phyloP scores from a whole-genome alignment of 2,888 invertebrate genomes.

The Sceliomorpha sp. region DNA sequence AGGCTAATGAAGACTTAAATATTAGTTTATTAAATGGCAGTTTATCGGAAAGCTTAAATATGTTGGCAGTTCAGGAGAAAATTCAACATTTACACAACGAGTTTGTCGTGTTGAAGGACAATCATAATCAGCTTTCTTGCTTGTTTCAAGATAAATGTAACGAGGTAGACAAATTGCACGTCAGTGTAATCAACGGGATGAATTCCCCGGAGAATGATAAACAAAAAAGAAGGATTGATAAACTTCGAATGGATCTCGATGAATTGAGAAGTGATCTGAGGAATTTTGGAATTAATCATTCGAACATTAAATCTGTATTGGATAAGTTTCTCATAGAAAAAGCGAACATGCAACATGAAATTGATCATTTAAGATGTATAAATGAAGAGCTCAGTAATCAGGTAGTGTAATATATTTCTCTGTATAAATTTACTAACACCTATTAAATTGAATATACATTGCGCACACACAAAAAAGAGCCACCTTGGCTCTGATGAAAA shows the following conservation, averaged over 20 bases:
- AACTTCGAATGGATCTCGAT: conserved; percentile 62
- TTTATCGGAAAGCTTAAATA: conserved; percentile 60
- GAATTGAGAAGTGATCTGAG: conserved; percentile 60
- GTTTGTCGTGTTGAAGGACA: conserved; percentile 63
- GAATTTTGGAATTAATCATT: conserved; percentile 51
- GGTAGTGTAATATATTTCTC: too few relatives aligned
- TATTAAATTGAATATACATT: too few relatives aligned
- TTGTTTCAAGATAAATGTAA: conserved; percentile 66
- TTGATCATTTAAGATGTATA: conserved; percentile 54
- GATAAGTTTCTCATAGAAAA: conserved; percentile 58
- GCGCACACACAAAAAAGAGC: too few relatives aligned
- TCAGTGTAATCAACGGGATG: conserved; percentile 28
- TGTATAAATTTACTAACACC: too few relatives aligned
- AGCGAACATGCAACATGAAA: conserved; percentile 47
- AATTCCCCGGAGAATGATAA: conserved; percentile 17
- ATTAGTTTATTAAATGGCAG: conserved; percentile 63
- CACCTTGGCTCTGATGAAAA: too few relatives aligned
- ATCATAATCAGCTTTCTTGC: conserved; percentile 62
- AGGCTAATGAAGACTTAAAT: conserved; percentile 65
- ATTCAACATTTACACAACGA: conserved; percentile 64
- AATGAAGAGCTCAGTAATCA: conserved; percentile 55
- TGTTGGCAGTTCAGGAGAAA: conserved; percentile 68
- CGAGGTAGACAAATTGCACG: conserved; percentile 64
- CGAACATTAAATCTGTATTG: conserved; percentile 35
- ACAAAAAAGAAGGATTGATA: conserved; percentile 55